Evolutionary conservation across 1,140 invertebrate species (phyloP).

Genomic region (Rhyacophila brunnea): DNA sequence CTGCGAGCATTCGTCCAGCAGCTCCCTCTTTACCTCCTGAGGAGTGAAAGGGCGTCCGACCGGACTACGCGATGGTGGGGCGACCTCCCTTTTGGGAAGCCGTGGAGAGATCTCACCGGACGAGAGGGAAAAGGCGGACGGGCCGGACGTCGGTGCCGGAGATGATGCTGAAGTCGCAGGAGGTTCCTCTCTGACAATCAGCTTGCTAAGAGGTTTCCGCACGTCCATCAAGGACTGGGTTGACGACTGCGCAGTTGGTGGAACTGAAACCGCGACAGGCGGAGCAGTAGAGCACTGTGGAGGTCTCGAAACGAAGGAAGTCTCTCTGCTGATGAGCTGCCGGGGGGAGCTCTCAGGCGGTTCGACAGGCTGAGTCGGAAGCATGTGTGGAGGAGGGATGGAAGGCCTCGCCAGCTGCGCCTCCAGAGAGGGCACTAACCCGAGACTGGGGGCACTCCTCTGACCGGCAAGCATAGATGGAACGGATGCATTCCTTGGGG

Average conservation of each 20-base stretch:
- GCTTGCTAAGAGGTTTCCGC: slow-evolving; percentile 44
- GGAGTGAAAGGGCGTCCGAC: slow-evolving; percentile 51
- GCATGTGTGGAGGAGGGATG: slow-evolving; percentile 57
- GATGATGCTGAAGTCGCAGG: slow-evolving; percentile 38
- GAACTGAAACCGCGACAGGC: slow-evolving; percentile 33
- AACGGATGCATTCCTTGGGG: slow-evolving; percentile 44
- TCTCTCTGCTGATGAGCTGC: slow-evolving; percentile 53
- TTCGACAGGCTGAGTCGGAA: slow-evolving; percentile 55
- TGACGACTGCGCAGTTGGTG: slow-evolving; percentile 43
- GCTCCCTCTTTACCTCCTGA: slow-evolving; percentile 61
- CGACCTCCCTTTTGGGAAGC: slow-evolving; percentile 54
- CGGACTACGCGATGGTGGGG: slow-evolving; percentile 53
- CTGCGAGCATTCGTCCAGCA: slow-evolving; percentile 60
- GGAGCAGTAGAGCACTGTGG: slow-evolving; percentile 30
- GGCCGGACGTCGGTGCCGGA: slow-evolving; percentile 30
- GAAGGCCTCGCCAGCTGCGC: slow-evolving; percentile 71
- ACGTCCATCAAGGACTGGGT: slow-evolving; percentile 54
- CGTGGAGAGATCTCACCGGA: slow-evolving; percentile 24
- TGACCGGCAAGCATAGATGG: slow-evolving; percentile 50
- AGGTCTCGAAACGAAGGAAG: slow-evolving; percentile 56
- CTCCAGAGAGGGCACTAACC: slow-evolving; percentile 69
- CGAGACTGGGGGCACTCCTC: slow-evolving; percentile 60
- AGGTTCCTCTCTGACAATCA: slow-evolving; percentile 31
- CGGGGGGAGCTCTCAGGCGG: slow-evolving; percentile 53
- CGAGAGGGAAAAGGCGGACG: slow-evolving; percentile 30